phyloP scores from a whole-genome alignment of 30 jellyfish, hydroid and myxozoan genomes.

The Hydra vulgaris region DNA sequence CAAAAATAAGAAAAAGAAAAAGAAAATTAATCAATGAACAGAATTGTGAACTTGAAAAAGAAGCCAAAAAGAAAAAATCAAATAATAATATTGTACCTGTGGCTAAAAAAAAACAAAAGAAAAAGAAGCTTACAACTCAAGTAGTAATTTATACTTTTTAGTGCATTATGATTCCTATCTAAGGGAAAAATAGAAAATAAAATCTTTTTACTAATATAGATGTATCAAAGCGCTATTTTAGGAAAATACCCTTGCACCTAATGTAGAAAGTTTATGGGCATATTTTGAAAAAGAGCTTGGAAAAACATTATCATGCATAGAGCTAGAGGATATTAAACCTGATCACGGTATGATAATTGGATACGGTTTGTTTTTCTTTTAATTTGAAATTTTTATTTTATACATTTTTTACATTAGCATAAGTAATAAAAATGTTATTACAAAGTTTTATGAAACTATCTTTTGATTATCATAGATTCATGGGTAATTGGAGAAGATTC shows the following conservation, averaged over 20 bases:
- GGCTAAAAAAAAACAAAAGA: background rate
- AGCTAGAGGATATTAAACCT: constrained; percentile 51
- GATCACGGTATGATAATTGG: constrained; percentile 17
- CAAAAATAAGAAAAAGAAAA: too few species aligned
- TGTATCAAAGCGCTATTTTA: background rate
- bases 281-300: constrained; percentile 34
- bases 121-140: background rate
- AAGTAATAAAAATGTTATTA: too few species aligned
- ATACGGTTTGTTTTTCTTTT: too few species aligned
- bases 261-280: constrained; percentile 31
- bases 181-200: background rate
- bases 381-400: too few species aligned
- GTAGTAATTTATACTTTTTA: background rate
- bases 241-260: background rate
- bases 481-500: background rate
- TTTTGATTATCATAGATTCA: background rate
- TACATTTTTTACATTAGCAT: too few species aligned
- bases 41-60: background rate
- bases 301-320: constrained; percentile 44
- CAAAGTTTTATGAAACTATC: too few species aligned
- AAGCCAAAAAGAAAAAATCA: background rate
- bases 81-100: background rate
- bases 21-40: too few species aligned
- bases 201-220: too few species aligned
- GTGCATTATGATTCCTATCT: too few species aligned